Base-by-base conservation (phyloP, 2,888 invertebrate species). In the Augiades crinisus region DNA sequence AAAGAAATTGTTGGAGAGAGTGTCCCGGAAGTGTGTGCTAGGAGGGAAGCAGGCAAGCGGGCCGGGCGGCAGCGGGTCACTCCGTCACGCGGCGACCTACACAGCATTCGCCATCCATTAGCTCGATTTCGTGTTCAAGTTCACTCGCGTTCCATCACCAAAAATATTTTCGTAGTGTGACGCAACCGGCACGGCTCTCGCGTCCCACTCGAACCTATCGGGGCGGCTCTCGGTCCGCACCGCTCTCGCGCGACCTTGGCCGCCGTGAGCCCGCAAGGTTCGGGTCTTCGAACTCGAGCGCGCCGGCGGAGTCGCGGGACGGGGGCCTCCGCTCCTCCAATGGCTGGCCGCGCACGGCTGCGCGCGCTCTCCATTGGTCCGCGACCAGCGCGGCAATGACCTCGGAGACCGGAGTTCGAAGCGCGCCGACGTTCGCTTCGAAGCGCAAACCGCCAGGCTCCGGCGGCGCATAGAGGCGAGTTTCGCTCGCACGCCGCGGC, bases 201-300 rank as follows among this genome's bases (percentile, higher is more conserved):
- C 79, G 79, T 83, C 88, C 79, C 81, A 72, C 81, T 85, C 83
- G 72, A 72, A 72, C 84, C 70, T 69, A 30, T 66, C 57, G 56
- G 64, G 65, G 64, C 65, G 66, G 68, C 69, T 68, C 74, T 74
- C 82, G 78, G 81, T 85, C 87, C 75, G 78, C 69, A 73, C 80
- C 79, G 83, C 78, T 86, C 86, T 78, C 90, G 84, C 84, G 81
- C 92, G 92, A 92, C 93, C 93, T 92, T 93, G 93, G 93, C 94
- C 92, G 94, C 94, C 92, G 94, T 92, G 94, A 93, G 94, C 94
- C 94, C 94, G 94, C 94, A 94, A 94, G 94, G 94, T 94, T 93
- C 93, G 90, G 92, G 93, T 92, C 94, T 93, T 93, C 94, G 94
- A 94, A 94, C 94, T 92, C 86, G 65, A 61, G 69, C 70, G 75